These are phyloP conservation scores for Sebastes elongatus DNA, from an alignment of 2,797 vertebrate genomes.

Conservation along the genomic window DNA sequence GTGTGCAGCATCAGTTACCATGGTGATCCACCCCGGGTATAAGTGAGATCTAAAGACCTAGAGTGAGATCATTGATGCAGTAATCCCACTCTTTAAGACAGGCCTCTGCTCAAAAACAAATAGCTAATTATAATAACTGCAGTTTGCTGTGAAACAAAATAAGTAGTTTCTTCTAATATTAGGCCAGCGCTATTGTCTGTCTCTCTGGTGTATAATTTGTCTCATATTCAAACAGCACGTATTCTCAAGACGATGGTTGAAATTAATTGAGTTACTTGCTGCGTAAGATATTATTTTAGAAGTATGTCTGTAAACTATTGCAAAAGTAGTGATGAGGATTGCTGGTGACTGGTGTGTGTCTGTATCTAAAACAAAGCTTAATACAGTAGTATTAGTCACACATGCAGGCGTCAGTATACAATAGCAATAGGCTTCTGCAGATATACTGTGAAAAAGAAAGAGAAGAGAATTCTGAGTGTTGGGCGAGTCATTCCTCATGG, in stretches of 20 bases:
- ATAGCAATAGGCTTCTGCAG: not conserved
- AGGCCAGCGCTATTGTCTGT: not conserved
- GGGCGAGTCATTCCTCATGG: constrained; percentile 43
- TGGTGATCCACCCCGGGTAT: not conserved
- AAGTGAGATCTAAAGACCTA: not conserved
- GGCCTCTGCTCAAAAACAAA: constrained; percentile 8
- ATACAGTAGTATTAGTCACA: constrained; percentile 7
- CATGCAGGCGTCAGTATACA: constrained; percentile 4
- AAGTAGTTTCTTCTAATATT: constrained; percentile 1
- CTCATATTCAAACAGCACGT: constrained; percentile 8
- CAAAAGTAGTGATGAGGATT: not conserved
- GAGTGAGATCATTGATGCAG: constrained; percentile 10
- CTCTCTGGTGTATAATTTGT: constrained; percentile 14
- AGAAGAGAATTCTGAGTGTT: constrained; percentile 14
- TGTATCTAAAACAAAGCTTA: constrained; percentile 12
- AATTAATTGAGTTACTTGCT: constrained; percentile 6
- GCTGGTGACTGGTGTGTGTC: constrained; percentile 3
- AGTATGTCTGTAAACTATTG: not conserved
- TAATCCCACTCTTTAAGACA: not conserved
- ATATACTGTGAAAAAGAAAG: constrained; percentile 8
- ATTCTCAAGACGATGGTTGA: not conserved
- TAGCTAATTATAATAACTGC: constrained; percentile 12
- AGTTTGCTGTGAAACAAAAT: constrained; percentile 4
- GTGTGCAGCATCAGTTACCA: not conserved
- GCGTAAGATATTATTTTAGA: not conserved